Evolutionary conservation across 2,113 vertebrate genomes (phyloP), one percentile per base, ranked within the genome.

Genomic region (Baryphthengus martii): DNA sequence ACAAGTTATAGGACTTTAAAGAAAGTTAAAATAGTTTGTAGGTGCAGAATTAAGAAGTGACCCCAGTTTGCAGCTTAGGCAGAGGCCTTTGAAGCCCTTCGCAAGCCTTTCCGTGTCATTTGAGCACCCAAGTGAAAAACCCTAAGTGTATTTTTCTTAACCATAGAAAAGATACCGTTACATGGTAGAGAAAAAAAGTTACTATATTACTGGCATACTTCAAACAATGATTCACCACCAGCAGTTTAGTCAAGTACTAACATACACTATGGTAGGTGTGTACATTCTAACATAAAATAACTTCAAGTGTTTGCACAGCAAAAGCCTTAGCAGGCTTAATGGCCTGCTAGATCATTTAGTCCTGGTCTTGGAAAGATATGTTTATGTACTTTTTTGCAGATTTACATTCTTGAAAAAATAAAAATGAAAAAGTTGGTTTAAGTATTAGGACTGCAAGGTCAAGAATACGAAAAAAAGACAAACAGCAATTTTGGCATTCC

Each of bases 241-340:
- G 33, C 35, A 52, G 9, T 70, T 67, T 10, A 65, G 26, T 39
- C 25, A 79, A 59, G 24, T 23, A 80, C 39, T 71, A 85, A 53
- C 1, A 13, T 1, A 42, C 3, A 23, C 4, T 23, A 52, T 8
- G 10, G 33, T 5, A 20, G 15, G 23, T 2, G 3, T 11, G 13
- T 31, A 70, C 13, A 67, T 33, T 6, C 15, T n/a, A 75, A 85
- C 5, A 40, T 5, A 49, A 73, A 81, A 8, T 21, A 67, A 66
- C 31, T 53, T 29, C 4, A 49, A 23, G 40, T 49, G 50, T 44
- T 23, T 65, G n/a, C 37, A 40, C 19, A 70, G 44, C 33, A 67
- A 73, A 83, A 83, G 31, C 40, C 16, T 55, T 33, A 21, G 42
- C 29, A 90, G 21, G 50, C 26, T 52, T 52, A 74, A 2, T 7